These are phyloP conservation scores for Sciurus vulgaris DNA, from an alignment of 2,797 vertebrate genomes.

Conservation along the genomic window DNA sequence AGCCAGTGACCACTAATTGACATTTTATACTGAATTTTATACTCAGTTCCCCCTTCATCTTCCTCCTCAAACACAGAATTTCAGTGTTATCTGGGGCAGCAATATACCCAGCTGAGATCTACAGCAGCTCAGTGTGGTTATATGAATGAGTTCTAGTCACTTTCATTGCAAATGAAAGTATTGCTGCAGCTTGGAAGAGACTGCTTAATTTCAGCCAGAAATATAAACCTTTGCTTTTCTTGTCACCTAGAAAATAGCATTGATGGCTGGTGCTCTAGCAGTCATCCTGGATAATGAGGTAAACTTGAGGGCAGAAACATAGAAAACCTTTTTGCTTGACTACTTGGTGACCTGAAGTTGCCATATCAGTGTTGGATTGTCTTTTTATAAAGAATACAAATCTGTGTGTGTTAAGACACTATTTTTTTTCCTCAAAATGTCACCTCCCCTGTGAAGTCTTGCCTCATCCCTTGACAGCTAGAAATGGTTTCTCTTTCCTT, in stretches of 20 bases:
- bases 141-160: not conserved
- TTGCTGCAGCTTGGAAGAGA: not conserved
- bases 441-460: not conserved
- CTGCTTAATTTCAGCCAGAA: not conserved
- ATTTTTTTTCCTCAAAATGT: not conserved
- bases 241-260: not conserved
- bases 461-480: constrained; percentile 17
- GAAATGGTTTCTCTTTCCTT: constrained; percentile 44
- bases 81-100: not conserved
- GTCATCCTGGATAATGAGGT: not conserved
- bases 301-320: not conserved
- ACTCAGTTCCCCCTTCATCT: not conserved
- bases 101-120: not conserved
- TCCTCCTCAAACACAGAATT: not conserved
- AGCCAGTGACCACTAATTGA: not conserved
- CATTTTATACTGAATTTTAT: not conserved
- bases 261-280: not conserved
- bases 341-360: not conserved
- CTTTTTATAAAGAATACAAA: not conserved
- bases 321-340: not conserved
- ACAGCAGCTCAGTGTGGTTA: not conserved
- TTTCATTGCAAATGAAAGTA: not conserved
- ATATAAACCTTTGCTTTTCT: not conserved
- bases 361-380: not conserved
- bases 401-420: not conserved